Base-by-base conservation (phyloP, 2,888 invertebrate genomes). In the Neoaliturus tenellus region DNA sequence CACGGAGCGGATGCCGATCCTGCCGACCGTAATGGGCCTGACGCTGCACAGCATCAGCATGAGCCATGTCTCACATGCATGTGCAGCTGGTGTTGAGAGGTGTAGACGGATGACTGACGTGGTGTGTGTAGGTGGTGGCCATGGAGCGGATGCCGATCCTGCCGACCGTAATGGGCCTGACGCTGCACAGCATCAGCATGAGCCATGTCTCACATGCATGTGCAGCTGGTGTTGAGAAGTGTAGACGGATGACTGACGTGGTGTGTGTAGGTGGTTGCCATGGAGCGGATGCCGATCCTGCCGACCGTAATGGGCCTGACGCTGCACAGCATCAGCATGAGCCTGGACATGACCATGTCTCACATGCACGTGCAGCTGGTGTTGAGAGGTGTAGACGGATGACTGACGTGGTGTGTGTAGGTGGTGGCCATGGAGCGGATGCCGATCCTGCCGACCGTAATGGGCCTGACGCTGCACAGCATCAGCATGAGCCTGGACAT, bases 151-250 rank as follows among this genome's bases (percentile, higher is more conserved):
- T 69, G 67, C 67, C 58, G 14, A 33, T 73, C 4, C 41, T 73
- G 8, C 81, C 81, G 1, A 28, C 80, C 14, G 81, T 75, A 25
- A 67, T 84, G 81, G 84, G 84, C 44, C 73, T 75, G 31, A 84
- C 84, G 1, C 73, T 84, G 25, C 81, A 81, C 41, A 44, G 41
- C 48, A 83, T 81, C 80, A 41, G 67, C 58, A 83, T 84, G 84
- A 81, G 69, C 71, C 51, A 35, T 48, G 48, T 33, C 78, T 4
- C 51, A 51, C 31, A 78, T 78, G 78, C 33, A 28, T 20, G 33
- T 78, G 83, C 92, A 93, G 87, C 89, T 94, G 85, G 91, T 91
- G 85, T 94, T 94, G n/a, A n/a, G n/a, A n/a, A n/a, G n/a, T n/a
- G n/a, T n/a, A n/a, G n/a, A n/a, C n/a, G n/a, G n/a, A n/a, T n/a